Evolutionary conservation across 2,797 vertebrate genomes (phyloP).

Genomic region (Valencia hispanica): DNA sequence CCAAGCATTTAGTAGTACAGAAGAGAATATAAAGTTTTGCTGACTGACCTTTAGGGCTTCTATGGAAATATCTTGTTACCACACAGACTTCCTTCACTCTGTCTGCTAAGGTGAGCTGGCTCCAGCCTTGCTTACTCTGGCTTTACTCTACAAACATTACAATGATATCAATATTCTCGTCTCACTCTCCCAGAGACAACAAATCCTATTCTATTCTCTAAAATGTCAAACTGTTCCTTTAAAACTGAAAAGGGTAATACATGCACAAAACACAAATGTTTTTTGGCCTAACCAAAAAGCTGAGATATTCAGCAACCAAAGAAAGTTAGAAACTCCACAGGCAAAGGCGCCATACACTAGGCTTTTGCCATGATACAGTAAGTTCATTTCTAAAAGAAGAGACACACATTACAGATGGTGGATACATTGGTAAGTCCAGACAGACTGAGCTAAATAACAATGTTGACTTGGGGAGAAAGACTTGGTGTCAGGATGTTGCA

Average conservation of each 20-base stretch:
- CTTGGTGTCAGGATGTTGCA: slow-evolving; percentile 11
- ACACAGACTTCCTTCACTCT: background rate
- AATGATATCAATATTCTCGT: slow-evolving; percentile 15
- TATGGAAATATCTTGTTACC: background rate
- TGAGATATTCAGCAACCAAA: too few species aligned
- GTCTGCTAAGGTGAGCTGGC: background rate
- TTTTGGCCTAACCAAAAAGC: background rate
- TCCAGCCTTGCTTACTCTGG: background rate
- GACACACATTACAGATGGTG: slow-evolving; percentile 20
- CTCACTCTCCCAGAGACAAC: background rate
- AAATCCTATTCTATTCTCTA: background rate
- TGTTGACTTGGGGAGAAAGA: slow-evolving; percentile 28
- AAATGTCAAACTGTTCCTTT: slow-evolving; percentile 14
- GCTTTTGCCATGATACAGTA: background rate
- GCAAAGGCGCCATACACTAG: background rate
- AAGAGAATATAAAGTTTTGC: background rate
- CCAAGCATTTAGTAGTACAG: background rate
- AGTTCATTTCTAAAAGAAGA: background rate
- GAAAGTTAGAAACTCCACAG: background rate
- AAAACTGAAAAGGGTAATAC: slow-evolving; percentile 1
- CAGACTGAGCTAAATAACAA: slow-evolving; percentile 18
- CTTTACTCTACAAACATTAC: slow-evolving; percentile 12
- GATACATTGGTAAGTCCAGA: slow-evolving; percentile 32
- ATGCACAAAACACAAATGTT: slow-evolving; percentile 4
- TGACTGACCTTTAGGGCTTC: background rate